Percentiles rank a stretch among this genome's conserved stretches.
Conservation (phyloP, 2,888 invertebrate genomes). For the Gisinianus flammeolus region DNA sequence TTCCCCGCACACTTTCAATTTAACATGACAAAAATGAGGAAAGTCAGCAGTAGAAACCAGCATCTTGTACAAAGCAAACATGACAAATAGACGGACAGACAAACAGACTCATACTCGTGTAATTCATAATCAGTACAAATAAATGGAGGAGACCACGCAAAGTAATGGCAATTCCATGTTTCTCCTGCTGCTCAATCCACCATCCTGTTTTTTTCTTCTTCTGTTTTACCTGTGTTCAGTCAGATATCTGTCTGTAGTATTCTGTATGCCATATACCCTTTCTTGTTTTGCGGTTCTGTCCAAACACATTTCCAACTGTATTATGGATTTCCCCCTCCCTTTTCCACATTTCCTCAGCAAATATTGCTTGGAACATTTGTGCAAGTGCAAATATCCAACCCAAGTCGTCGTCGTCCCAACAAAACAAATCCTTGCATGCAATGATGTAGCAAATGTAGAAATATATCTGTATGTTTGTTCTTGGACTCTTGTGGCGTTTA, state of each 20-base stretch:
- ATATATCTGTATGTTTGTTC: too few relatives aligned
- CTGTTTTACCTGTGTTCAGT: not conserved
- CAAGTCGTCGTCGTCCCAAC: too few relatives aligned
- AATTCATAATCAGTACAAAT: not conserved
- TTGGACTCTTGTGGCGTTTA: too few relatives aligned
- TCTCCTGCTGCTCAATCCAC: too few relatives aligned
- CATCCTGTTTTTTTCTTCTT: not conserved
- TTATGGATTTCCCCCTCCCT: not conserved
- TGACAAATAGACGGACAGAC: not conserved
- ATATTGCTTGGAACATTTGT: too few relatives aligned
- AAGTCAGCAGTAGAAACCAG: not conserved
- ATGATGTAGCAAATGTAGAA: too few relatives aligned
- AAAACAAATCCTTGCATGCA: too few relatives aligned
- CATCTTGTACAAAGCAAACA: not conserved
- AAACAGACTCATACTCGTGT: not conserved
- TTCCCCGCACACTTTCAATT: not conserved
- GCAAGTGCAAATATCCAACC: too few relatives aligned
- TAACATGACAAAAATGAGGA: not conserved
- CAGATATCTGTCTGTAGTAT: too few relatives aligned
- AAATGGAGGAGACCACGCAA: not conserved
- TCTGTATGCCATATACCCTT: too few relatives aligned
- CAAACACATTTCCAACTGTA: too few relatives aligned
- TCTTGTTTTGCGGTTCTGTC: slow-evolving; percentile 8
- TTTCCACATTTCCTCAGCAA: too few relatives aligned
- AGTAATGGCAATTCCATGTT: not conserved